Percentiles rank a stretch among this genome's conserved stretches.
Evolutionary conservation across 1,140 invertebrate genomes (phyloP).

Genomic region (Zelostemma sp.): DNA sequence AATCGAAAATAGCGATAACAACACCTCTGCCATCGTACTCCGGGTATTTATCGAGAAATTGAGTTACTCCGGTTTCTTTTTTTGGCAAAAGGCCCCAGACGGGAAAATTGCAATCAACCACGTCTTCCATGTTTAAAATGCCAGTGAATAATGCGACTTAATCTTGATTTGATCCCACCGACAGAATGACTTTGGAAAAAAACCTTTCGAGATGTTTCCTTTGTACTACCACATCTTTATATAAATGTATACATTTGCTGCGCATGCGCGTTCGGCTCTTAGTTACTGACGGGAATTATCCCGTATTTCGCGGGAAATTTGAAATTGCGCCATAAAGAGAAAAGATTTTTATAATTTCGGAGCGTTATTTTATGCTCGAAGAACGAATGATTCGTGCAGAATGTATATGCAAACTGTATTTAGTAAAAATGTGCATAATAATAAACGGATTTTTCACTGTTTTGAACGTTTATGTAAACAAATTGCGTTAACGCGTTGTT

Average conservation of each 20-base stretch:
- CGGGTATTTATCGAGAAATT: conserved; percentile 92
- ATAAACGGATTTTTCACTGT: too few relatives aligned
- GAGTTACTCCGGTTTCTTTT: conserved; percentile 91
- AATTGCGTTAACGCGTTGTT: too few relatives aligned
- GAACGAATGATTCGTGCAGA: too few relatives aligned
- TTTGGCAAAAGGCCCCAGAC: conserved; percentile 90
- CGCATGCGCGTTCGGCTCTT: too few relatives aligned
- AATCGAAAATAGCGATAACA: conserved; percentile 96
- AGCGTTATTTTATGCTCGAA: too few relatives aligned
- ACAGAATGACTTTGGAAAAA: conserved; percentile 52
- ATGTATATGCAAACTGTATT: too few relatives aligned
- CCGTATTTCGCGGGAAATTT: too few relatives aligned
- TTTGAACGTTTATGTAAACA: too few relatives aligned
- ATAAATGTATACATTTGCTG: conserved; percentile 58
- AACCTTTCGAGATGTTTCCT: conserved; percentile 61
- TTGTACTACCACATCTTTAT: conserved; percentile 61
- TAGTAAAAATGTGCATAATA: too few relatives aligned
- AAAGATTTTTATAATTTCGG: too few relatives aligned
- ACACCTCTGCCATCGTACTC: conserved; percentile 93
- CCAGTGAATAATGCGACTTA: conserved; percentile 36
- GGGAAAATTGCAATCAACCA: conserved; percentile 84
- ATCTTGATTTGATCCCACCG: conserved; percentile 26
- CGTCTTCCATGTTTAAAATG: conserved; percentile 72
- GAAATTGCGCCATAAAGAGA: too few relatives aligned
- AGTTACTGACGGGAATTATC: too few relatives aligned